These are phyloP conservation scores for Mechanitis messenoides DNA, from an alignment of 2,888 invertebrate species.

Conservation along the genomic window DNA sequence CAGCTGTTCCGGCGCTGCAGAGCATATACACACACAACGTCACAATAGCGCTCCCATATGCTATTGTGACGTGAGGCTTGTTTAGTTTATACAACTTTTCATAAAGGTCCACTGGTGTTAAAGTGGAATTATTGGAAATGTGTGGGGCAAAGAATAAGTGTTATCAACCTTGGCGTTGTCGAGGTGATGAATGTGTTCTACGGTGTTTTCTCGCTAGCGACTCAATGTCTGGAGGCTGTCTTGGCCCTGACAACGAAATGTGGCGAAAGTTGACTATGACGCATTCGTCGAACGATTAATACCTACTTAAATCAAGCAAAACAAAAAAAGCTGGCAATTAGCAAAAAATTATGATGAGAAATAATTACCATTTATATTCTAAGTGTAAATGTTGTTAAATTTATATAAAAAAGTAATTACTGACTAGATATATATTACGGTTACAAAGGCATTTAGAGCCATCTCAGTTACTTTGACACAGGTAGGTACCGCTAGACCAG, in stretches of 20 bases:
- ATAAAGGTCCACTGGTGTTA: slow-evolving; percentile 32
- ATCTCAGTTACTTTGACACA: slow-evolving; percentile 4
- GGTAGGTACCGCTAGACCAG: slow-evolving; percentile 38
- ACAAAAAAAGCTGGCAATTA: slow-evolving; percentile 27
- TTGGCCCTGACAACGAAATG: slow-evolving; percentile 64
- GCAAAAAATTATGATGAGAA: slow-evolving; percentile 17
- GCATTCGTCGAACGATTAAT: slow-evolving; percentile 40
- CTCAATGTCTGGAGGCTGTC: slow-evolving; percentile 44
- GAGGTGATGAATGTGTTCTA: slow-evolving; percentile 48
- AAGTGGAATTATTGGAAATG: slow-evolving; percentile 33
- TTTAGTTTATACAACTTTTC: slow-evolving; percentile 37
- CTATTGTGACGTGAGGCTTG: slow-evolving; percentile 45
- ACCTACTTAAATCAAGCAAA: slow-evolving; percentile 41
- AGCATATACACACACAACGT: slow-evolving; percentile 6
- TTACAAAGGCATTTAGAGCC: slow-evolving; percentile 15
- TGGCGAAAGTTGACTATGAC: slow-evolving; percentile 66
- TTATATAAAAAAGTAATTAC: background rate
- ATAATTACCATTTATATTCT: slow-evolving; percentile 8
- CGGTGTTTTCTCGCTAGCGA: slow-evolving; percentile 34
- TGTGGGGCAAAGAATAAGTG: slow-evolving; percentile 35
- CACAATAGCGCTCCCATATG: slow-evolving; percentile 45
- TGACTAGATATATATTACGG: slow-evolving; percentile 2
- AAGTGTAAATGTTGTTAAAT: background rate
- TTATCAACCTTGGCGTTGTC: slow-evolving; percentile 43
- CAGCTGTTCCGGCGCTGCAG: slow-evolving; percentile 55